Evolutionary conservation across 2,797 vertebrate species (phyloP).

Genomic region (Pseudochromis fuscus): DNA sequence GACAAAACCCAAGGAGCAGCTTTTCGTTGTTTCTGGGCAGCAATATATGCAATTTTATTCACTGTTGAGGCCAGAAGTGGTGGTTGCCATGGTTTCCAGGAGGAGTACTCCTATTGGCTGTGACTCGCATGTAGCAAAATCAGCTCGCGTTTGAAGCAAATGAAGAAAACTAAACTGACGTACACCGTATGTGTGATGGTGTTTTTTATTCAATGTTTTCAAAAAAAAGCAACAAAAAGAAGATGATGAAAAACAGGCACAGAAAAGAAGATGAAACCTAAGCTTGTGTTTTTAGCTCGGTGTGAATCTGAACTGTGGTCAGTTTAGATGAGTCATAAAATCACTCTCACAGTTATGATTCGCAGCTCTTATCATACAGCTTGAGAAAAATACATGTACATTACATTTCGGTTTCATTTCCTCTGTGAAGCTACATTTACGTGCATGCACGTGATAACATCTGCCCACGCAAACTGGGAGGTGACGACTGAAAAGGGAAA

Average conservation of each 20-base stretch:
- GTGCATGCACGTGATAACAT: background rate
- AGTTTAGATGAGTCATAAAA: background rate
- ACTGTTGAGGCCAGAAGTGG: too few species aligned
- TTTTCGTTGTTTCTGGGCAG: too few species aligned
- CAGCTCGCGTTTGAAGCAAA: too few species aligned
- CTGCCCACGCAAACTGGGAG: background rate
- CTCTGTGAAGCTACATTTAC: background rate
- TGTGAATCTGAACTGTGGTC: background rate
- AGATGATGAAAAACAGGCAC: background rate
- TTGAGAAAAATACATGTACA: accelerated
- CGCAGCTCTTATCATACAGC: background rate
- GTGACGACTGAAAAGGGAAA: slow-evolving; percentile 30
- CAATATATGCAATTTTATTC: too few species aligned
- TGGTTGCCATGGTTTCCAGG: too few species aligned
- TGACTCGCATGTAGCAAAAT: too few species aligned
- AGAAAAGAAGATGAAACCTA: background rate
- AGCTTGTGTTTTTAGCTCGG: background rate
- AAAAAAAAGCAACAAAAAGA: too few species aligned
- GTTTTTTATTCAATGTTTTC: too few species aligned
- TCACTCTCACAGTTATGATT: background rate
- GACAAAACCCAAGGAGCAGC: too few species aligned
- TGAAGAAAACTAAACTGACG: background rate
- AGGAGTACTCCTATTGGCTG: too few species aligned
- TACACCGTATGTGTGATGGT: too few species aligned
- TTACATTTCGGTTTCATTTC: slow-evolving; percentile 47